Percentiles rank a stretch among this genome's conserved stretches.
Evolutionary conservation across 2,797 vertebrate genomes (phyloP).

Genomic region (Acanthornis magna): DNA sequence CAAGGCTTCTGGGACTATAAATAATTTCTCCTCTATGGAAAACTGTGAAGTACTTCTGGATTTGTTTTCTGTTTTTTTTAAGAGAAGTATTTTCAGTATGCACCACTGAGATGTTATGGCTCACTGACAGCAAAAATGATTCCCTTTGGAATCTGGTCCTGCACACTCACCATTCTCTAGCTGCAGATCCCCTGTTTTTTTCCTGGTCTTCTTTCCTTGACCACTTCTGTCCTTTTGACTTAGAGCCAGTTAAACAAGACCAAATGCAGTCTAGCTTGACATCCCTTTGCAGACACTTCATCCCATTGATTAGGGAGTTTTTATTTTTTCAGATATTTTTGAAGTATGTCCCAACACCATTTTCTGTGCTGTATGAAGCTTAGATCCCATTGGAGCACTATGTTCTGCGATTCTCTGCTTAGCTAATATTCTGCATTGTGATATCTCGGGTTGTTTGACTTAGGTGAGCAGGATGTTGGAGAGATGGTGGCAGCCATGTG

Average conservation of each 20-base stretch:
- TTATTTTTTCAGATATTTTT: neutral
- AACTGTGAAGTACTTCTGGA: neutral
- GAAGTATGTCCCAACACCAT: neutral
- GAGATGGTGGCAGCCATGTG: neutral
- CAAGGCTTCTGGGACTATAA: neutral
- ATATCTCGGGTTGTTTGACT: neutral
- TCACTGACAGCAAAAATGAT: neutral
- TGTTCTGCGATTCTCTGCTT: neutral
- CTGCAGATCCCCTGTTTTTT: neutral
- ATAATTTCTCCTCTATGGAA: neutral
- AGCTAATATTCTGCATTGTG: neutral
- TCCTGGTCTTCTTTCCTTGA: neutral
- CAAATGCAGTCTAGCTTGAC: neutral
- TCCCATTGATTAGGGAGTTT: neutral
- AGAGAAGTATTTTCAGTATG: neutral
- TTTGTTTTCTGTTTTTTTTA: neutral
- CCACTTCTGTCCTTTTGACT: neutral
- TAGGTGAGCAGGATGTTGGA: neutral
- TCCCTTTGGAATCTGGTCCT: neutral
- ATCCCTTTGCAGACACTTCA: neutral
- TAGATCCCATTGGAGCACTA: neutral
- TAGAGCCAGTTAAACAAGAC: neutral
- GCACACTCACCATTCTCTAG: neutral
- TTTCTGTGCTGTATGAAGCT: neutral
- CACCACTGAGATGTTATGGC: neutral